Conservation (phyloP, 1,140 invertebrate genomes). For the Myzus persicae region DNA sequence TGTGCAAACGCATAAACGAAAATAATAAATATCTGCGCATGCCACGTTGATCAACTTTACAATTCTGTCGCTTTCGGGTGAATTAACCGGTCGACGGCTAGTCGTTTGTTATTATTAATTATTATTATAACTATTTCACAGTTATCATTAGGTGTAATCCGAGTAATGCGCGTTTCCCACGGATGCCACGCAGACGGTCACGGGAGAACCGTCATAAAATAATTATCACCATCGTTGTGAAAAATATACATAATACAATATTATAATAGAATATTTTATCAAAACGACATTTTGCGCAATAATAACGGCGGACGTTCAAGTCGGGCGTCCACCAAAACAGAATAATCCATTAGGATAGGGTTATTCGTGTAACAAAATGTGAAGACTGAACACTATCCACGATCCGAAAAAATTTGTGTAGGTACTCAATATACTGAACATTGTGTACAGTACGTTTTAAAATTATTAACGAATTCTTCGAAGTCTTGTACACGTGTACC, state of each 20-base stretch:
- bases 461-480: too few relatives aligned
- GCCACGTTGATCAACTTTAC: too few relatives aligned
- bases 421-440: not conserved
- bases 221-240: not conserved
- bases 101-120: slow-evolving; percentile 8
- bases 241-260: not conserved
- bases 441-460: not conserved
- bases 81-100: not conserved
- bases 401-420: not conserved
- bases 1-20: not conserved
- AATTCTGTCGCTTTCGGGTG: not conserved
- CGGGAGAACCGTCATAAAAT: slow-evolving; percentile 24
- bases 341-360: not conserved
- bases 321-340: not conserved
- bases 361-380: too few relatives aligned
- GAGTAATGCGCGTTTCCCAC: slow-evolving; percentile 15
- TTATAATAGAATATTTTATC: slow-evolving; percentile 37
- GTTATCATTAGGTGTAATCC: not conserved
- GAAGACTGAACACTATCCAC: not conserved
- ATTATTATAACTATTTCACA: not conserved
- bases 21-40: not conserved
- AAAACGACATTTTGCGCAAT: not conserved
- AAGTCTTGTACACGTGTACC: not conserved
- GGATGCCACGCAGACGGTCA: not conserved
- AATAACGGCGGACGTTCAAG: not conserved